phyloP scores from a whole-genome alignment of 2,113 vertebrate genomes.

The Pholis gunnellus region DNA sequence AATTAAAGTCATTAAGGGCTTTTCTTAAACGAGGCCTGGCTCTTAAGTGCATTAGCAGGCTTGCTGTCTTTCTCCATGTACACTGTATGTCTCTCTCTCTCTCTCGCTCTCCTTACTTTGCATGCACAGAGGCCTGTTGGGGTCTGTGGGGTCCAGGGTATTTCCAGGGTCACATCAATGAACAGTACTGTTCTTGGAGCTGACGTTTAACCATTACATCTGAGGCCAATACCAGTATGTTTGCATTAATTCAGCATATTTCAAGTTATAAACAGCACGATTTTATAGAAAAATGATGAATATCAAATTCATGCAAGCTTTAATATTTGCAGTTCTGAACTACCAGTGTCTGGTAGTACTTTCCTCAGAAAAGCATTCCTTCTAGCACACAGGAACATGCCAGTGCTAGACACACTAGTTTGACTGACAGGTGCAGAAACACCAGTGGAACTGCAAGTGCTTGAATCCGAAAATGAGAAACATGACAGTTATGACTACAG shows the following conservation, averaged over 20 bases:
- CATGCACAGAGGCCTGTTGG: slow-evolving; percentile 31
- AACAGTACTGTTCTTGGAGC: slow-evolving; percentile 31
- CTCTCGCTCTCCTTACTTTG: slow-evolving; percentile 30
- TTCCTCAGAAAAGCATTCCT: not conserved
- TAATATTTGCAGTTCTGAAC: not conserved
- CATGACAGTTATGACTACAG: not conserved
- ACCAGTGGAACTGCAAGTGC: not conserved
- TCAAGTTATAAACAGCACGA: slow-evolving; percentile 7
- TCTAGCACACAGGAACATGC: not conserved
- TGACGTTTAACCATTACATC: slow-evolving; percentile 38
- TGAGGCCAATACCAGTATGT: slow-evolving; percentile 25
- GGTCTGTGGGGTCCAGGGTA: slow-evolving; percentile 33
- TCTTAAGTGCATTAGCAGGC: slow-evolving; percentile 70
- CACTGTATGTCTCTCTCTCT: slow-evolving; percentile 37
- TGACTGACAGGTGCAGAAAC: slow-evolving; percentile 5
- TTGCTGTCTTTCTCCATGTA: slow-evolving; percentile 47
- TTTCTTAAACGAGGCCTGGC: slow-evolving; percentile 65
- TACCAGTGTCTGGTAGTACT: not conserved
- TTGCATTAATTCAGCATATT: slow-evolving; percentile 34
- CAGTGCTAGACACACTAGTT: not conserved
- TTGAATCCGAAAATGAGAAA: not conserved
- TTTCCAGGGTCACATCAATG: slow-evolving; percentile 60
- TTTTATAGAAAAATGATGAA: not conserved
- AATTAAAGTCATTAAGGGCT: slow-evolving; percentile 79
- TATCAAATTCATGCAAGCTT: not conserved